Base-by-base conservation (phyloP, 2,113 vertebrate genomes). In the Podarcis cretensis region DNA sequence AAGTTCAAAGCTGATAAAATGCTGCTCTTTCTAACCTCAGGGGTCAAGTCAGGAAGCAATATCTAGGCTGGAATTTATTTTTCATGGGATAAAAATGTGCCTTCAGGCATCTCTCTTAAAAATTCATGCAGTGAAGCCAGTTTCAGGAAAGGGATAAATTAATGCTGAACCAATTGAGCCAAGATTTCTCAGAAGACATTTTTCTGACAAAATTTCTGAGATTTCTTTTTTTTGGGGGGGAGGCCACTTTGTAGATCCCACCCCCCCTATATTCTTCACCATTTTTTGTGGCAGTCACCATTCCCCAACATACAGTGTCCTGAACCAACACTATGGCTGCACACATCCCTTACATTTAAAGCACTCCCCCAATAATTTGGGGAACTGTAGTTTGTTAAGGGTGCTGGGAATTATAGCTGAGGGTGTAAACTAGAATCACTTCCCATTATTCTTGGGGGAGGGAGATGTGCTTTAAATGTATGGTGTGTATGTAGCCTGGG, bases 1-100 rank as follows among this genome's bases (percentile, higher is more conserved):
- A 6, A 76, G 32, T 16, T 10, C 0, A 1, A 7, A 0, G 30
- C 0, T 66, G 32, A 23, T 87, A 78, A 71, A 30, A 57, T 0
- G 2, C 4, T 12, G 79, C 0, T 1, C 69, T 86, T 87, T 65
- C 30, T 9, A 43, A 1, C 73, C 20, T 21, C 32, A 14, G 32
- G 43, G 13, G 8, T 68, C 78, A 37, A 73, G 23, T 71, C 66
- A 74, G 12, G 32, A 74, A 66, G 16, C 57, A 35, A 57, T 48
- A 13, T 57, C 30, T 54, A 77, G 40, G 37, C 35, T 10, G 37
- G 5, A 73, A 23, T 92, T 7, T 30, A 16, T 59, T 13, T 87
- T 87, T 59, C 35, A 68, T 9, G n/a, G 12, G 0, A 84, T 40
- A 87, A 57, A 78, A 89, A 71, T 0, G 25, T n/a, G 59, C 40